Evolutionary conservation across 1,140 invertebrate genomes (phyloP), one percentile per base, ranked within the genome.

Genomic region (Habropoda laboriosa): DNA sequence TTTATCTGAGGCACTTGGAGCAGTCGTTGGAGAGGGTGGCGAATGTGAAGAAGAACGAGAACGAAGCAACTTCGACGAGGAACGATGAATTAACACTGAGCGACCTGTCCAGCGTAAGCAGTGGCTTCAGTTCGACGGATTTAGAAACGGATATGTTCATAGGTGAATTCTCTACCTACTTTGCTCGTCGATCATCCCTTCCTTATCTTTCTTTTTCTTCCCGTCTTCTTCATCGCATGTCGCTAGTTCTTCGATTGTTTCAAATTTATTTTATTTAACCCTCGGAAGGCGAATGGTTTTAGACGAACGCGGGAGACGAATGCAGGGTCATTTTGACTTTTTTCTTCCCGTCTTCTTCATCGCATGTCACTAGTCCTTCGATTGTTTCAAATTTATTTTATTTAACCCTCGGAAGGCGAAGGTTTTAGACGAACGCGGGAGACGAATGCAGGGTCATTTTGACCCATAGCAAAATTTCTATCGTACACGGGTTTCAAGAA

Each of bases 1-100:
- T 97, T 57, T 93, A 96, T 42, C 90, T 97, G 82, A 93, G 95
- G 2, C 96, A 97, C 85, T 92, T 97, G 85, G 96, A 97, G 86
- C 95, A 96, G 81, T 96, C 96, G 1, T 89, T 97, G 61, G 93
- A 96, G 42, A 89, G 94, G 21, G 94, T 96, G 32, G 89, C 90
- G 8, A 92, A 84, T 61, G 88, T 88, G 3, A 93, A 90, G 67
- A 91, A 86, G 78, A 91, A 88, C 61, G 93, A 92, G 77, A 92
- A 91, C 80, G 92, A 93, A 30, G 76, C 89, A 40, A 92, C 93
- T 45, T 91, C 93, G 81, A 89, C 81, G 87, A 95, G 90, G 87
- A 94, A 82, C 82, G 93, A 92, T 79, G 92, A 90, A 80, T 61
- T 92, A 35, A 92, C 91, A 12, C 84, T 96, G 49, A 96, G 95